These are phyloP conservation scores for Chloroceryle inda DNA, from an alignment of 2,797 vertebrate genomes.

Conservation along the genomic window DNA sequence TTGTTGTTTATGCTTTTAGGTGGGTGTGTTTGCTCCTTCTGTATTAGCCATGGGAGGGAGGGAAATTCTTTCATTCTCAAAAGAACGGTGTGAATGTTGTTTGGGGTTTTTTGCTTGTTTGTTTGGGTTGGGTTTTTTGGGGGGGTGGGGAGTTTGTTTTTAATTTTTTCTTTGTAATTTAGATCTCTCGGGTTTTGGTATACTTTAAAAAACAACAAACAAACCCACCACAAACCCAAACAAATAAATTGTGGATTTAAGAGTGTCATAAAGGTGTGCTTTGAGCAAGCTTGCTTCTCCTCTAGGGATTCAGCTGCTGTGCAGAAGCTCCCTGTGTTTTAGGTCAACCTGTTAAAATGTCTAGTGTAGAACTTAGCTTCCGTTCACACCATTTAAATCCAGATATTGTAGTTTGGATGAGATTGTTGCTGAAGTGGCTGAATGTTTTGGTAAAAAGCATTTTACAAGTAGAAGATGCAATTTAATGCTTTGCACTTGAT, in stretches of 20 bases:
- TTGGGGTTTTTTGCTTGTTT: too few species aligned
- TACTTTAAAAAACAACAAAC: background rate
- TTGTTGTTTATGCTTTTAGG: background rate
- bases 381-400: slow-evolving; percentile 70
- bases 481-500: slow-evolving; percentile 65
- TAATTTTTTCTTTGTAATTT: background rate
- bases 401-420: slow-evolving; percentile 55
- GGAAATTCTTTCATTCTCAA: background rate
- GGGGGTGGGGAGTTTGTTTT: too few species aligned
- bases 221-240: background rate
- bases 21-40: background rate
- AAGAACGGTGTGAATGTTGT: background rate
- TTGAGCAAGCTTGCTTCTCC: slow-evolving; percentile 18
- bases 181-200: background rate
- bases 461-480: slow-evolving; percentile 47
- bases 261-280: background rate
- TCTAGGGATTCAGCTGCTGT: background rate
- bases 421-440: slow-evolving; percentile 54
- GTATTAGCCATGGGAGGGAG: background rate
- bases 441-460: slow-evolving; percentile 65
- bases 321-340: slow-evolving; percentile 44
- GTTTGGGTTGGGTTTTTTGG: too few species aligned
- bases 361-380: slow-evolving; percentile 50
- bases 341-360: slow-evolving; percentile 48
- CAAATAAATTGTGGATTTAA: slow-evolving; percentile 5